Evolutionary conservation across 2,888 invertebrate genomes (phyloP), one percentile per base, ranked within the genome.

Genomic region (Orthosia cruda): DNA sequence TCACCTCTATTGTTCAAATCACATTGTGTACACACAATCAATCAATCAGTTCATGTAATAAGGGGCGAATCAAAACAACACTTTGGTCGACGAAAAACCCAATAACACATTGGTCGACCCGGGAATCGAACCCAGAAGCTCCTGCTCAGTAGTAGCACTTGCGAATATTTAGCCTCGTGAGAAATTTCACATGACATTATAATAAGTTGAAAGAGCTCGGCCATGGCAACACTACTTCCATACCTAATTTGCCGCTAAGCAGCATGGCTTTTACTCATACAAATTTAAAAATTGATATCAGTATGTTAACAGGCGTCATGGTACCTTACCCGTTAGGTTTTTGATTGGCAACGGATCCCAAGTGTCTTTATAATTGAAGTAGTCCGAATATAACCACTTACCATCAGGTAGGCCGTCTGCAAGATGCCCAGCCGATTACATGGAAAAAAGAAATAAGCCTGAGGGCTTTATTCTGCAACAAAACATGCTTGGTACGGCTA

Each of bases 391-490:
- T 20, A 16, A 61, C 40, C 15, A 61, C 61, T 61, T 61, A 61
- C 61, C 61, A 61, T 61, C 59, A 45, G 61, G 45, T 45, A 45
- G 15, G 61, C 61, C 61, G 61, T 45, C 61, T 61, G 61, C 61
- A 59, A 40, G 18, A 59, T 59, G n/a, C n/a, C n/a, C 61, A 20
- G 45, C 20, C 20, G 45, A 61, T 45, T 9, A 61, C 61, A 61
- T 61, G 61, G 20, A 61, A 61, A 45, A 61, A 55, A 40, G 45
- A 45, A 45, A 45, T 15, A 20, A 45, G 20, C n/a, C 59, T 61
- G 20, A 55, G 23, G 20, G 15, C 20, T 45, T 61, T 61, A 61
- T 20, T 20, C 20, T 61, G 59, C 7, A 61, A 61, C 59, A 15
- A 45, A 45, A 45, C 15, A 45, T 45, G 15, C 20, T 9, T 20